Evolutionary conservation across 1,140 invertebrate species (phyloP).

Genomic region (Sitobion miscanthi): DNA sequence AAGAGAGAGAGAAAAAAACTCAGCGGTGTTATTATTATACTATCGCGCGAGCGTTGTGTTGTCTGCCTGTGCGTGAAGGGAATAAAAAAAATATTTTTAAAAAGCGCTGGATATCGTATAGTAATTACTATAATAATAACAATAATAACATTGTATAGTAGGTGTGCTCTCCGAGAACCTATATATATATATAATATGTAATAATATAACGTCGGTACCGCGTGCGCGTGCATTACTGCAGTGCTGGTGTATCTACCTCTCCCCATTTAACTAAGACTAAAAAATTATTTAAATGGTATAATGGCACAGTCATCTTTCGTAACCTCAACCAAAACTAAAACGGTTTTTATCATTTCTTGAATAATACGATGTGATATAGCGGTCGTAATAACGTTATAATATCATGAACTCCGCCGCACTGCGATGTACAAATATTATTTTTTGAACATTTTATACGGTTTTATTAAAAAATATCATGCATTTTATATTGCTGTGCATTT

Average conservation of each 20-base stretch:
- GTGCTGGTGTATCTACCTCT: background rate
- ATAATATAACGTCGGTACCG: background rate
- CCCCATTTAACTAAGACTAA: background rate
- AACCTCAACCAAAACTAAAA: background rate
- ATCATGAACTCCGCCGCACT: background rate
- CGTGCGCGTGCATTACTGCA: background rate
- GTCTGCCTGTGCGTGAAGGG: background rate
- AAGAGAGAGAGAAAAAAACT: background rate
- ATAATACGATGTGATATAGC: background rate
- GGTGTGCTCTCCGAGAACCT: background rate
- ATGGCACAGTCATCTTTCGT: background rate
- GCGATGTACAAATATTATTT: background rate
- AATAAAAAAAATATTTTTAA: background rate
- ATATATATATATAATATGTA: background rate
- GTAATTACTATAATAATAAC: background rate
- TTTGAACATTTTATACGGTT: background rate
- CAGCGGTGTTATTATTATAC: background rate
- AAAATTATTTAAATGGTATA: background rate
- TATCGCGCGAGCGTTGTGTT: background rate
- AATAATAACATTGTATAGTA: background rate
- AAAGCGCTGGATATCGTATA: background rate
- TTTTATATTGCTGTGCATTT: background rate
- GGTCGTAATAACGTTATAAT: background rate
- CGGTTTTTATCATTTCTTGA: background rate
- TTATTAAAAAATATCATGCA: background rate